Percentiles rank a stretch among this genome's conserved stretches.
Conservation (phyloP, 2,113 vertebrate genomes). For the Podiceps cristatus region DNA sequence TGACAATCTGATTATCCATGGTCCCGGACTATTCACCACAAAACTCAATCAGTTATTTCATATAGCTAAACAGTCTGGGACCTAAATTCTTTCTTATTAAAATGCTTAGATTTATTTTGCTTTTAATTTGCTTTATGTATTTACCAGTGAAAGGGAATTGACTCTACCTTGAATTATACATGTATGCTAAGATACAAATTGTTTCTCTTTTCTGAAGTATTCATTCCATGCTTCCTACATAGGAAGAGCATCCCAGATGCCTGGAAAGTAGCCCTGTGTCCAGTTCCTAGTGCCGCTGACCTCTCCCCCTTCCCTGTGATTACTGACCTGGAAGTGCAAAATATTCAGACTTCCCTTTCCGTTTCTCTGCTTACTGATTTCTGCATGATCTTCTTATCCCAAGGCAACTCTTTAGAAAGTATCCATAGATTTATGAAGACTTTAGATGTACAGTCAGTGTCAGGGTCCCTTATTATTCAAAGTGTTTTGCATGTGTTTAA, state of each 20-base stretch:
- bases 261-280: not conserved
- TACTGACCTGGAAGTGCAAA: not conserved
- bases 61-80: not conserved
- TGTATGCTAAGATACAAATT: not conserved
- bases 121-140: not conserved
- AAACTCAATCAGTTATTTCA: not conserved
- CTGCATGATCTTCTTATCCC: not conserved
- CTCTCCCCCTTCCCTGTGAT: not conserved
- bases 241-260: not conserved
- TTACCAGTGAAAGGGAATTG: not conserved
- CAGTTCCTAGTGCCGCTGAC: not conserved
- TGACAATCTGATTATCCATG: not conserved
- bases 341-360: not conserved
- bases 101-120: not conserved
- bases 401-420: not conserved
- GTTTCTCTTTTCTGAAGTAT: not conserved
- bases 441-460: not conserved
- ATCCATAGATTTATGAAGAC: not conserved
- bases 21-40: not conserved
- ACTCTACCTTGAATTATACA: not conserved
- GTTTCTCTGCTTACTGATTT: not conserved
- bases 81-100: not conserved
- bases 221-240: not conserved
- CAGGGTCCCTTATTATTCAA: not conserved
- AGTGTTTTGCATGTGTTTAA: not conserved